These are phyloP conservation scores for Datnioides undecimradiatus DNA, from an alignment of 2,113 vertebrate species.

Conservation along the genomic window DNA sequence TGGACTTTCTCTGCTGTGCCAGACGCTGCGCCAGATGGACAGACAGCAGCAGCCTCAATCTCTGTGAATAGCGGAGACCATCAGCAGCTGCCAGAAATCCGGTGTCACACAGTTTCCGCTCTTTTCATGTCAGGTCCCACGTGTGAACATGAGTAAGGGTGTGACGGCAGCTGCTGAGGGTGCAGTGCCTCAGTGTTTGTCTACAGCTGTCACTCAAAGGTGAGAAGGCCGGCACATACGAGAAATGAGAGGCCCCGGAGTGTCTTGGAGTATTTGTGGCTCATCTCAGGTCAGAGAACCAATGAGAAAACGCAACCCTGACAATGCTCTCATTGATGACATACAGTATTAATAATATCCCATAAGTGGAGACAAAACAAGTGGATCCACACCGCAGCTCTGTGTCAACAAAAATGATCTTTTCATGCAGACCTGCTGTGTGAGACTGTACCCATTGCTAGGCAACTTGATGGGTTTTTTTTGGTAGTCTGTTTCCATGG, in stretches of 20 bases:
- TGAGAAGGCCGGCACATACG: neutral
- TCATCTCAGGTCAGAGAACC: neutral
- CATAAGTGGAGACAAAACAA: constrained; percentile 27
- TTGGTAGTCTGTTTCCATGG: constrained; percentile 74
- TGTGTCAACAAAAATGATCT: neutral
- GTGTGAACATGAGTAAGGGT: constrained; percentile 58
- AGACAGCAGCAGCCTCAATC: constrained; percentile 43
- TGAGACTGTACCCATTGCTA: constrained; percentile 28
- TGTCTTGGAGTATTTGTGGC: neutral
- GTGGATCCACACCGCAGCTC: neutral
- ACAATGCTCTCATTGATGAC: neutral
- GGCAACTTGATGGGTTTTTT: constrained; percentile 39
- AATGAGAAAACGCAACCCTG: neutral
- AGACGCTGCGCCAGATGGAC: constrained; percentile 37
- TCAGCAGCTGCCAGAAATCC: constrained; percentile 61
- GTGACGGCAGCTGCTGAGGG: constrained; percentile 41
- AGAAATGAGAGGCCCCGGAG: neutral
- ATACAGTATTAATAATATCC: constrained; percentile 22
- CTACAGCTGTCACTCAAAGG: constrained; percentile 55
- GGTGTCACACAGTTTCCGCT: constrained; percentile 32
- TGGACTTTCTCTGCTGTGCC: constrained; percentile 32
- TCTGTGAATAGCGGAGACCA: constrained; percentile 44
- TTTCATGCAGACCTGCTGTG: constrained; percentile 3
- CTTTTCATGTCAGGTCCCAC: constrained; percentile 38
- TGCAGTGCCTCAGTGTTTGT: constrained; percentile 20